Evolutionary conservation across 2,797 vertebrate species (phyloP), one percentile per base, ranked within the genome.

Genomic region (Bradypodion pumilum): DNA sequence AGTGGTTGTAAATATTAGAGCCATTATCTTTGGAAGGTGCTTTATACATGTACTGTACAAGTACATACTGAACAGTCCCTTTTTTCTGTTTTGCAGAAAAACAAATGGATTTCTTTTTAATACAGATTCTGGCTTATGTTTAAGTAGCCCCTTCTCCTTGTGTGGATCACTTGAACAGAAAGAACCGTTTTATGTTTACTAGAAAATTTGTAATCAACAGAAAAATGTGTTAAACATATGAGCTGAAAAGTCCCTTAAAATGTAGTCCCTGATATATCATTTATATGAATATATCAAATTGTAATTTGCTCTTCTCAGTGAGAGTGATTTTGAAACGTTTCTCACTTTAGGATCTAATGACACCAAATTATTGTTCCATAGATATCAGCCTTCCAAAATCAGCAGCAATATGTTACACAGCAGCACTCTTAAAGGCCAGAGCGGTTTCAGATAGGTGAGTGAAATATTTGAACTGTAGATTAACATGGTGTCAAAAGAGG

Each of bases 361-460:
- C 84, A 88, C 92, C 49, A 84, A 19, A 91, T 93, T 89, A 62
- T 92, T 90, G 88, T 91, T 25, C 94, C 92, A 6, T 85, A 99
- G 98, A 99, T 95, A 99, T 99, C 95, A 99, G 98, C 92, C 98
- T 99, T 95, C 99, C 98, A 92, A 99, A 99, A 95, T 99, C 99
- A 75, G 98, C 99, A 86, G 98, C 98, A 78, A 99, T 99, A 97
- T 99, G 99, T 95, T 99, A 99, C 93, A 99, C 99, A 90, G 99
- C 99, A 94, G 99, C 98, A 40, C 95, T 99, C 88, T 89, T 99
- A 90, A 99, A 99, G 97, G 99, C 99, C 89, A 97, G 99, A 91
- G 98, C 99, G 79, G 98, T 99, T 88, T 99, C 98, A 95, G 99
- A 99, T 95, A 99, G 98, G 98, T 99, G 96, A 87, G 98, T 94